Conservation (phyloP, 2,888 invertebrate genomes). For the Aspidapion aeneum region DNA sequence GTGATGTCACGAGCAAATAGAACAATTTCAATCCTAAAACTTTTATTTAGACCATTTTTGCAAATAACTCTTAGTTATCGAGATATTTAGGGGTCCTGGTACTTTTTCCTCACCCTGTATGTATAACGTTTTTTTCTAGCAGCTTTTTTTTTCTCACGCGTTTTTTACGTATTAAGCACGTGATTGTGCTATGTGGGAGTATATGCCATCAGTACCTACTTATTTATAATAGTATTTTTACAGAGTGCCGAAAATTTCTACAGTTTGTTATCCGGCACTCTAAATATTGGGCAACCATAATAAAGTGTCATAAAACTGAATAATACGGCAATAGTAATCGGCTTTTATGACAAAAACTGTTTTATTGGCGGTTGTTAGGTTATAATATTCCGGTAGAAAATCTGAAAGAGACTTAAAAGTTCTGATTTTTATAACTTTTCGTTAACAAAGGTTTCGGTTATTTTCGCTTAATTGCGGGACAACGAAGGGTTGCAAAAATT, state of each 20-base stretch:
- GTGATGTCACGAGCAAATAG: too few relatives aligned
- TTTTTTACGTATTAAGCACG: too few relatives aligned
- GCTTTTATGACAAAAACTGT: background rate
- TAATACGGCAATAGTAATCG: background rate
- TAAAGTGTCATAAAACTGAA: background rate
- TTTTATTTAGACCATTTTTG: too few relatives aligned
- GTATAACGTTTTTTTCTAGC: too few relatives aligned
- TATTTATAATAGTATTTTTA: too few relatives aligned
- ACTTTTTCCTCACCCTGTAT: too few relatives aligned
- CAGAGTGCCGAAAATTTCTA: background rate
- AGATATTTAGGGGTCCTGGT: too few relatives aligned
- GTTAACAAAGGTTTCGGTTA: background rate
- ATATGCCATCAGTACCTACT: too few relatives aligned
- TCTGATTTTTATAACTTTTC: background rate
- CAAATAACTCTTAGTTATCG: too few relatives aligned
- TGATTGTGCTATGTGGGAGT: background rate
- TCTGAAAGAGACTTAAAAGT: background rate
- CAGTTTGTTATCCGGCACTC: background rate
- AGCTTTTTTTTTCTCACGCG: too few relatives aligned
- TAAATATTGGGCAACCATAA: background rate
- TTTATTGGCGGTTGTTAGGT: background rate
- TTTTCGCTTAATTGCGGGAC: background rate
- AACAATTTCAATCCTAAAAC: too few relatives aligned
- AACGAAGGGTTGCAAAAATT: background rate
- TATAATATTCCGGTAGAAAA: background rate